Conservation (phyloP, 2,888 invertebrate genomes). For the Lithophane semibrunnea region DNA sequence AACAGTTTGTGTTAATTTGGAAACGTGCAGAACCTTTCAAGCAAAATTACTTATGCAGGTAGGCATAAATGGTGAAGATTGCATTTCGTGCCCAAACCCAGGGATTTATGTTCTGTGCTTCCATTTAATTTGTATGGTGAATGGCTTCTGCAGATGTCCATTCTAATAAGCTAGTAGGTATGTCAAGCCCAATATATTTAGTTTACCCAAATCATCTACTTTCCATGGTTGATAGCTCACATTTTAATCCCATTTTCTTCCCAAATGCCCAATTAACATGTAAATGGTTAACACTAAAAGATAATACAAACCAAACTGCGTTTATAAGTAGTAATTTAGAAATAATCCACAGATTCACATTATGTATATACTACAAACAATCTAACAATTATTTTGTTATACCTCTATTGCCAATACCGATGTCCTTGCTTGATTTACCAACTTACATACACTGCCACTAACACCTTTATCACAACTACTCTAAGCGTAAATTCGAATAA, state of each 20-base stretch:
- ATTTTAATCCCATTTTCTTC: background rate
- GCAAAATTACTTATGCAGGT: background rate
- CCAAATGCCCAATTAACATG: conserved; percentile 19
- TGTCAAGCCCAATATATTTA: background rate
- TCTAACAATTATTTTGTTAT: conserved; percentile 66
- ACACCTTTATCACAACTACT: background rate
- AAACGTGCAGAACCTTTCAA: background rate
- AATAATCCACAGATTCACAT: conserved; percentile 54
- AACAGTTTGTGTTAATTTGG: background rate
- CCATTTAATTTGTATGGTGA: background rate
- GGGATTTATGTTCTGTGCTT: background rate
- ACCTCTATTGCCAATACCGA: conserved; percentile 62
- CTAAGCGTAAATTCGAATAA: conserved; percentile 38
- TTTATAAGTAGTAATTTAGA: conserved; percentile 40
- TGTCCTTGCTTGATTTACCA: conserved; percentile 65
- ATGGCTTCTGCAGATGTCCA: background rate
- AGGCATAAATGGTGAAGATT: no score
- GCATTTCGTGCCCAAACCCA: no score
- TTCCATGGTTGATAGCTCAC: background rate
- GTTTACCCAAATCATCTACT: background rate
- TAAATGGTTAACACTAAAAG: conserved; percentile 40
- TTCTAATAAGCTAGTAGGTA: background rate
- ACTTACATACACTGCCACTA: background rate
- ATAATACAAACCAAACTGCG: conserved; percentile 49
- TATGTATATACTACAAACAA: conserved; percentile 61